Conservation (phyloP, 1,140 invertebrate genomes). For the Brachionus koreanus region DNA sequence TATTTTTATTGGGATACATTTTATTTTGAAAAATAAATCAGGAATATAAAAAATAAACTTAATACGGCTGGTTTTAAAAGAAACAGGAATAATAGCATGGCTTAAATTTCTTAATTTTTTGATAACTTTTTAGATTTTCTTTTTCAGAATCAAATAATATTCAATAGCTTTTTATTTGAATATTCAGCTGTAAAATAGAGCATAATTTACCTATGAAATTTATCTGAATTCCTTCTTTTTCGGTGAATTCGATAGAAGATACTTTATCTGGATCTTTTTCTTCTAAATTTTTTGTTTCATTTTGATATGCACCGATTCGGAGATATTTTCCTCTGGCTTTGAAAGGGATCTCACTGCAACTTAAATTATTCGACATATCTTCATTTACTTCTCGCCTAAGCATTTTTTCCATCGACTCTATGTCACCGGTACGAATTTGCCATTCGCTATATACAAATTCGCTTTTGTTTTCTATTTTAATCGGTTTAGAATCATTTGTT, state of each 20-base stretch:
- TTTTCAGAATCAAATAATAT: too few species aligned
- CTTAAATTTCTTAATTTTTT: too few species aligned
- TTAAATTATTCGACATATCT: neutral
- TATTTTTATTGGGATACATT: too few species aligned
- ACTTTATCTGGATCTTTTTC: neutral
- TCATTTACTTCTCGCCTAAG: neutral
- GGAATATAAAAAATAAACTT: too few species aligned
- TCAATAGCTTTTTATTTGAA: too few species aligned
- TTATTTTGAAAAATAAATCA: too few species aligned
- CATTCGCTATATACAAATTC: neutral
- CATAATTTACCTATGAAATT: neutral
- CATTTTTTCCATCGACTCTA: neutral
- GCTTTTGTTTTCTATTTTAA: neutral
- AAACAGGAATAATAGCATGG: too few species aligned
- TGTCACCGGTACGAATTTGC: neutral
- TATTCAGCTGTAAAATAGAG: too few species aligned
- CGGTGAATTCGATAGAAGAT: neutral
- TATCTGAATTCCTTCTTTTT: slow-evolving; percentile 2
- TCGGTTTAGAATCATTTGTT: neutral
- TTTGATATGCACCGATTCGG: neutral
- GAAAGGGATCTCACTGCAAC: neutral
- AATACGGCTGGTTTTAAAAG: too few species aligned
- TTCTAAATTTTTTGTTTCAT: neutral
- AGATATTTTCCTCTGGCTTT: neutral
- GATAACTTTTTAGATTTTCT: too few species aligned